Evolutionary conservation across 2,113 vertebrate genomes (phyloP).

Genomic region (Phrynosoma blainvillii): DNA sequence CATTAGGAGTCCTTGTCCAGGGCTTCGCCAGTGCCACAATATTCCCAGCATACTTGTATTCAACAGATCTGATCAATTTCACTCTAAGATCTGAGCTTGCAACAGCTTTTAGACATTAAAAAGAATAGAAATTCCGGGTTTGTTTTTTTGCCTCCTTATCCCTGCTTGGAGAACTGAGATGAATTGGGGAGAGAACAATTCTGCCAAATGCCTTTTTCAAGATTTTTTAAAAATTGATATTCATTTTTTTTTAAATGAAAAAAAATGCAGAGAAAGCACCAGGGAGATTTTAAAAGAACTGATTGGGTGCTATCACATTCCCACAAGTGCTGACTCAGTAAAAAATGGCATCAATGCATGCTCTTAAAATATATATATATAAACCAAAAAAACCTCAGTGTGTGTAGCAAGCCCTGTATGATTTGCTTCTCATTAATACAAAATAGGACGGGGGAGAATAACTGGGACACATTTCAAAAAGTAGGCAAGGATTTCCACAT

Average conservation of each 20-base stretch:
- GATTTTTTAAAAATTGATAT: constrained; percentile 1
- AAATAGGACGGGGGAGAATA: neutral
- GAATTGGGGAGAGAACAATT: neutral
- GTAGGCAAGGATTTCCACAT: constrained; percentile 3
- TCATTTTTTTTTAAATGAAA: neutral
- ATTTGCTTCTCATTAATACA: constrained; percentile 24
- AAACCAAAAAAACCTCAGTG: neutral
- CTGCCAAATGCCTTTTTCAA: neutral
- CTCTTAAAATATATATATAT: too few species aligned
- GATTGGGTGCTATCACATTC: neutral
- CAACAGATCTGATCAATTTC: constrained; percentile 38
- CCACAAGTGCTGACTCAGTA: constrained; percentile 20
- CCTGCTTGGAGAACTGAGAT: neutral
- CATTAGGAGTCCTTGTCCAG: constrained; percentile 79
- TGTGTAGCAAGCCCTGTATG: neutral
- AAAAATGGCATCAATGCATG: constrained; percentile 21
- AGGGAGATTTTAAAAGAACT: neutral
- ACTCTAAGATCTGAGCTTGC: constrained; percentile 18
- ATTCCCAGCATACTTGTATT: constrained; percentile 78
- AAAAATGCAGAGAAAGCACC: neutral
- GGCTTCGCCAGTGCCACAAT: constrained; percentile 73
- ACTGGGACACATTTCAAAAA: constrained; percentile 25
- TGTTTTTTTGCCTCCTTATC: neutral
- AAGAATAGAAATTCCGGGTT: neutral
- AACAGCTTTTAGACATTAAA: neutral